Evolutionary conservation across 1,140 invertebrate genomes (phyloP), one percentile per base, ranked within the genome.

Genomic region (Ostrea denselamellosa): DNA sequence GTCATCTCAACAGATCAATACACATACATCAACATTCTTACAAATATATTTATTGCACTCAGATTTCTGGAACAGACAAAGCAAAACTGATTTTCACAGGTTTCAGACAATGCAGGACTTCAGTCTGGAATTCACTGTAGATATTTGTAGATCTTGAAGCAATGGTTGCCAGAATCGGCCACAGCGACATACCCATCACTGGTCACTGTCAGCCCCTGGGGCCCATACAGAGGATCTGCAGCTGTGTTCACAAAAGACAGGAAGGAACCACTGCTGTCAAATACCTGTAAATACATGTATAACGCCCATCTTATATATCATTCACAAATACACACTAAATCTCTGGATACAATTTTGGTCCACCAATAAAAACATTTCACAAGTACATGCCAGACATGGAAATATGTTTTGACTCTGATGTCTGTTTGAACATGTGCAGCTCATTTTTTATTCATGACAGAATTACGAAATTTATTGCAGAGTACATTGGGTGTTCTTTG

Each of bases 111-210:
- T 51, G 81, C 14, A 17, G 14, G 14, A 34, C 28, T 9, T 51
- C 14, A 9, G 34, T 9, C 9, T 54, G 52, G 82, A 12, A 51
- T 83, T 87, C 71, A 95, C 89, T 95, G 95, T 8, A 95, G 92
- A 92, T 96, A 96, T 91, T 95, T 95, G 89, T 96, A 96, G 10
- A 96, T 92, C 91, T 96, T 96, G 88, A 96, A 94, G 91, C 96
- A 96, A 91, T 96, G 96, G 92, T 96, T 96, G 58, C 96, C 96
- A 8, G 95, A 96, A 91, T 96, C 96, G 0, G 96, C 95, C 10
- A 96, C 96, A n/a, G 96, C 95, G 14, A 96, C 94, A 77, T 95
- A 94, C 8, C 95, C 95, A 86, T 96, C 95, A 22, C 92, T 88
- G 22, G 95, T 94, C 8, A 96, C 92, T 2, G 95, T 93, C 19